A percentile compares a stretch with the other conserved stretches of the same genome.
These are phyloP conservation scores for Gopherus evgoodei DNA, from an alignment of 2,113 vertebrate genomes.

Conservation along the genomic window DNA sequence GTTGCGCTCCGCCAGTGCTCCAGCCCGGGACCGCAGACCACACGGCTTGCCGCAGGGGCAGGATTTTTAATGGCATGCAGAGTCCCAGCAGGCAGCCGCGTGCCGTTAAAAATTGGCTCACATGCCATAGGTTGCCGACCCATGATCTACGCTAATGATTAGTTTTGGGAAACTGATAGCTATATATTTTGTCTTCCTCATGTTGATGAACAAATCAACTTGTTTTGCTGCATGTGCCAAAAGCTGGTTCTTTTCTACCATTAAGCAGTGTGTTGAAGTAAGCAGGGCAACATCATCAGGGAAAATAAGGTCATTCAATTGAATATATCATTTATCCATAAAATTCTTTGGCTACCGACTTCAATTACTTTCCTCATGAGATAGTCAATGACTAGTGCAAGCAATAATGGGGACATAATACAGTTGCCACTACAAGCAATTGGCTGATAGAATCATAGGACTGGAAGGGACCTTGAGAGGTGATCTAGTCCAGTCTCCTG, in stretches of 20 bases:
- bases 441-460: not conserved
- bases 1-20: too few relatives aligned
- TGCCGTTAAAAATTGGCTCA: too few relatives aligned
- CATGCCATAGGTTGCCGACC: too few relatives aligned
- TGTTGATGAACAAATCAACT: not conserved
- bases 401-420: not conserved
- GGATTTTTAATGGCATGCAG: too few relatives aligned
- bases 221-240: not conserved
- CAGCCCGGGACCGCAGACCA: too few relatives aligned
- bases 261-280: not conserved
- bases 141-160: not conserved
- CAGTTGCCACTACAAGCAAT: not conserved
- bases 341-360: not conserved
- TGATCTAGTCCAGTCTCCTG: too few relatives aligned
- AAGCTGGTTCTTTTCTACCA: not conserved
- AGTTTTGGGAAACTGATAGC: not conserved
- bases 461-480: too few relatives aligned
- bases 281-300: not conserved
- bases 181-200: not conserved
- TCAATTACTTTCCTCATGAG: not conserved
- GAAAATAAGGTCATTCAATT: not conserved
- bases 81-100: too few relatives aligned
- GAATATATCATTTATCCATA: not conserved
- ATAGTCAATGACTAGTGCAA: not conserved
- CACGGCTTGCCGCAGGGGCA: too few relatives aligned